A percentile compares a stretch with the other conserved stretches of the same genome.
Evolutionary conservation across 2,797 vertebrate species (phyloP).

Genomic region (Schizothorax lantsangensis): DNA sequence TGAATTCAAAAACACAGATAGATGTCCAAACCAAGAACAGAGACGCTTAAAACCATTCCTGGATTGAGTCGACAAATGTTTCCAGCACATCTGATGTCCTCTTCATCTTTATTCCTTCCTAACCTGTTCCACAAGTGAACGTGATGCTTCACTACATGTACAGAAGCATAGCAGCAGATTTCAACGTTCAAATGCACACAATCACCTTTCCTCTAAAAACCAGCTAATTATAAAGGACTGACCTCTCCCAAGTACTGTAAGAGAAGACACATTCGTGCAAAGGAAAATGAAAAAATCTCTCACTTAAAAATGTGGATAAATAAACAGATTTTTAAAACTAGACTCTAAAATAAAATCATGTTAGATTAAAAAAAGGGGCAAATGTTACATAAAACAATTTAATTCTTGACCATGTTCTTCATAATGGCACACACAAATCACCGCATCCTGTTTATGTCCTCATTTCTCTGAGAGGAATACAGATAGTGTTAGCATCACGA

Average conservation of each 20-base stretch:
- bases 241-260: background rate
- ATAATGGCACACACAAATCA: background rate
- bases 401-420: background rate
- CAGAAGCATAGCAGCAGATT: conserved; percentile 28
- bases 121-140: background rate
- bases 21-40: background rate
- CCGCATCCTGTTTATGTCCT: background rate
- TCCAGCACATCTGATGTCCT: conserved; percentile 16
- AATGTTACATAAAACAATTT: background rate
- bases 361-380: background rate
- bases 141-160: background rate
- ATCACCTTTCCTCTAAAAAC: conserved; percentile 4
- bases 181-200: background rate
- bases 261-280: background rate
- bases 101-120: conserved; percentile 2
- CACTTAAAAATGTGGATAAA: background rate
- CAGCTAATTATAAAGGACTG: background rate
- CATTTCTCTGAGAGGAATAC: background rate
- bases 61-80: background rate
- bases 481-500: background rate
- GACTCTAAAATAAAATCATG: conserved; percentile 15
- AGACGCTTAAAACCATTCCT: background rate
- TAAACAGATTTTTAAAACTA: conserved; percentile 4
- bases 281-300: background rate
- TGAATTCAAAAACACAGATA: background rate